Evolutionary conservation across 2,888 invertebrate species (phyloP).

Genomic region (Tipula helvola): DNA sequence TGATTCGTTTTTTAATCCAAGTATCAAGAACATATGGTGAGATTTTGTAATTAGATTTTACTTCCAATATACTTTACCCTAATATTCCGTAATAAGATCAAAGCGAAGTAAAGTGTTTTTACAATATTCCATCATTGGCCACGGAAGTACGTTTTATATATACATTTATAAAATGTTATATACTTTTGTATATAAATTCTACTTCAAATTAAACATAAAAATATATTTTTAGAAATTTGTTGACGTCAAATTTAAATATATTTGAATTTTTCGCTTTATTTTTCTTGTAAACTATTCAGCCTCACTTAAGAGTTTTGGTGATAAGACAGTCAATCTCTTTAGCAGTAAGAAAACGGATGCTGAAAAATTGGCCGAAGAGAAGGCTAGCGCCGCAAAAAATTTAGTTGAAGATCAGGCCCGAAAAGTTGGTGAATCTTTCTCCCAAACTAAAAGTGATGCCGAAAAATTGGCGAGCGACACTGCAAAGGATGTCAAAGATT

Average conservation of each 20-base stretch:
- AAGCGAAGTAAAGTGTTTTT: background rate
- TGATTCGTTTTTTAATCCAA: background rate
- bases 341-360: slow-evolving; percentile 61
- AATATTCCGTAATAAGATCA: background rate
- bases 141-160: background rate
- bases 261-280: background rate
- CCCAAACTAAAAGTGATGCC: slow-evolving; percentile 43
- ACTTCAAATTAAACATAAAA: background rate
- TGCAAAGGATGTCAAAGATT: slow-evolving; percentile 11
- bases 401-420: slow-evolving; percentile 50
- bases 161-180: background rate
- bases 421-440: slow-evolving; percentile 47
- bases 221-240: background rate
- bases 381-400: slow-evolving; percentile 45
- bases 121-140: background rate
- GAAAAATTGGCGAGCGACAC: slow-evolving; percentile 38
- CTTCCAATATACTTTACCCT: background rate
- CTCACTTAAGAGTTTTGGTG: slow-evolving; percentile 57
- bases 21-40: background rate
- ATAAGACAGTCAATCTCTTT: slow-evolving; percentile 57
- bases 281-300: slow-evolving; percentile 34
- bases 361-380: slow-evolving; percentile 49
- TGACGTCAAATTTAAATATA: background rate
- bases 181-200: background rate
- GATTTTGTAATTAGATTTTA: background rate